Evolutionary conservation across 2,797 vertebrate species (phyloP).

Genomic region (Myioborus melanocephalus): DNA sequence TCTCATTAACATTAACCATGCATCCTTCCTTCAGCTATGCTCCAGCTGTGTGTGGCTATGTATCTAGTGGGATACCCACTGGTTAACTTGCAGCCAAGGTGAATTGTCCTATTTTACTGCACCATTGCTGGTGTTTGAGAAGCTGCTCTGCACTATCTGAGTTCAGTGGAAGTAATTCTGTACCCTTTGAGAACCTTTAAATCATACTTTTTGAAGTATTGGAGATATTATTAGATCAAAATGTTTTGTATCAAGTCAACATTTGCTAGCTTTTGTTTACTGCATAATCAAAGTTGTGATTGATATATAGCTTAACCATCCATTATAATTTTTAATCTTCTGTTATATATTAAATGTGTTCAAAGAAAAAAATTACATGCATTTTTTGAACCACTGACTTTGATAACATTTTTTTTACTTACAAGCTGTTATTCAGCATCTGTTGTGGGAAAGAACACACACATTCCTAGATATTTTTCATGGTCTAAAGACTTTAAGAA

Average conservation of each 20-base stretch:
- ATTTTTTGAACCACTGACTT: slow-evolving; percentile 61
- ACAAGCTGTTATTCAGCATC: slow-evolving; percentile 70
- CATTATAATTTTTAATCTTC: slow-evolving; percentile 33
- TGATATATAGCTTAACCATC: slow-evolving; percentile 43
- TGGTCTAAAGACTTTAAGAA: slow-evolving; percentile 41
- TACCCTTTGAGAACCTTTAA: neutral
- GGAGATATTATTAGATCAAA: slow-evolving; percentile 21
- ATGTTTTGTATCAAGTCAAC: neutral
- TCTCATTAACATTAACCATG: neutral
- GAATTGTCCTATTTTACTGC: neutral
- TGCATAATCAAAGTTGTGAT: slow-evolving; percentile 38
- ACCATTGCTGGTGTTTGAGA: neutral
- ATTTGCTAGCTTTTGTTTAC: slow-evolving; percentile 27
- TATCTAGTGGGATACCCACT: neutral
- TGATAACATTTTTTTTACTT: slow-evolving; percentile 58
- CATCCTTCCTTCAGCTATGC: neutral
- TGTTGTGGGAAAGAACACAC: slow-evolving; percentile 66
- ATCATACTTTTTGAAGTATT: neutral
- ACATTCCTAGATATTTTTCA: slow-evolving; percentile 48
- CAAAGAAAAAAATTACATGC: slow-evolving; percentile 39
- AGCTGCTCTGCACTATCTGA: neutral
- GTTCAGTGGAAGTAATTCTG: neutral
- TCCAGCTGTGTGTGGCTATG: neutral
- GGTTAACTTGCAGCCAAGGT: neutral
- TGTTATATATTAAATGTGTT: slow-evolving; percentile 40